Evolutionary conservation across 2,797 vertebrate genomes (phyloP), one percentile per base, ranked within the genome.

Genomic region (Crenichthys baileyi): DNA sequence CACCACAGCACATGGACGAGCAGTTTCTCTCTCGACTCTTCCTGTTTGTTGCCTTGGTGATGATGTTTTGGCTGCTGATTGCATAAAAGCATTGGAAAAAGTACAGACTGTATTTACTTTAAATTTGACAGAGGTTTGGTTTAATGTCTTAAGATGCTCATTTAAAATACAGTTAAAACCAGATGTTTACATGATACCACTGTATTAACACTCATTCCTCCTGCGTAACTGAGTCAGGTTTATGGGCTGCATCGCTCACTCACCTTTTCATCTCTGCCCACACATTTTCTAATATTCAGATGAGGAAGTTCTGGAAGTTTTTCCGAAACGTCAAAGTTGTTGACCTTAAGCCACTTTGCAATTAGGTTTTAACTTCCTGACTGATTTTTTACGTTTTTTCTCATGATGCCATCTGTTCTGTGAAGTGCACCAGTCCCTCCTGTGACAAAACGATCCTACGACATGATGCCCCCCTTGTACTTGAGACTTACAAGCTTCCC

Each of bases 11-110:
- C 77, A 97, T 92, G 88, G 98, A 99, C 24, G 98, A 99, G 79
- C 98, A 99, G 94, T 99, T 99, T 92, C 96, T 99, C 87, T 99
- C 98, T 73, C 97, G 97, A 83, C 98, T 99, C 88, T 99, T 99
- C 95, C 95, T 99, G 88, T 99, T 99, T 81, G 98, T 98, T 50
- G 98, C 98, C 70, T 94, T 99, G 88, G 96, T 98, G 89, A 99
- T 99, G 88, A 99, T 99, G 98, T 99, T 99, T 92, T 99, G 98
- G 98, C 96, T 99, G 83, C 94, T 99, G 80, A 99, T 99, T 68
- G 98, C 98, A 55, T 99, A 95, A 96, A 81, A 2, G 36, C 7
- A 31, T 8, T 26, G 8, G 22, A 70, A 39, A 63, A n/a, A 70
- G 53, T 63, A 58, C n/a, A 41, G n/a, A 36, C 31, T 1, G 7